Evolutionary conservation across 2,888 invertebrate species (phyloP), one percentile per base, ranked within the genome.

Genomic region (Odontocerum albicorne): DNA sequence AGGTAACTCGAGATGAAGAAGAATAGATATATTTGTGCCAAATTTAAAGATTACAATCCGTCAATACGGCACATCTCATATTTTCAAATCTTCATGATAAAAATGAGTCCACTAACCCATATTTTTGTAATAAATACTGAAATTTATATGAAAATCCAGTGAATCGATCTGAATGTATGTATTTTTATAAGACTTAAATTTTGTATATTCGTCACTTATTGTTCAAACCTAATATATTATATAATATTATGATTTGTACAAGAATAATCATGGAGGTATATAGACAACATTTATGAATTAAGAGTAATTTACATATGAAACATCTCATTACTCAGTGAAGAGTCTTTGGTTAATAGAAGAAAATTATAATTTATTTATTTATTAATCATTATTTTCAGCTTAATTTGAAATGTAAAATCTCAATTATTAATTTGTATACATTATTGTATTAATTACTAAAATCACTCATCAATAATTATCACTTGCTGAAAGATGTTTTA

Each of bases 171-270:
- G 42, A 54, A 44, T 55, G 46, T 33, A 36, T 50, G 54, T 54
- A 57, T 54, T 57, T 57, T 57, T 54, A 50, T 57, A 57, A 44
- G 49, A 50, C 45, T 57, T 36, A 47, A 40, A 20, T 40, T 40
- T 40, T 33, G 22, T 42, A 50, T 40, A 27, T 19, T 39, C 38
- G 4, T 8, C 44, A 21, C n/a, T n/a, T n/a, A n/a, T n/a, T n/a
- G n/a, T n/a, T n/a, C n/a, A n/a, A n/a, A n/a, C n/a, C n/a, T n/a
- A n/a, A n/a, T n/a, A n/a, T n/a, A n/a, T n/a, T n/a, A n/a, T n/a
- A n/a, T 10, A 27, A 27, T 27, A 27, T 27, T 27, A 27, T 27
- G 6, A 7, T 27, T 27, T 27, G 10, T 4, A 7, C 4, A 4
- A 27, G 4, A 27, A 27, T 27, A 27, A 27, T 27, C 10, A 7